Conservation (phyloP, 2,888 invertebrate species). For the Aproaerema taeniolella region DNA sequence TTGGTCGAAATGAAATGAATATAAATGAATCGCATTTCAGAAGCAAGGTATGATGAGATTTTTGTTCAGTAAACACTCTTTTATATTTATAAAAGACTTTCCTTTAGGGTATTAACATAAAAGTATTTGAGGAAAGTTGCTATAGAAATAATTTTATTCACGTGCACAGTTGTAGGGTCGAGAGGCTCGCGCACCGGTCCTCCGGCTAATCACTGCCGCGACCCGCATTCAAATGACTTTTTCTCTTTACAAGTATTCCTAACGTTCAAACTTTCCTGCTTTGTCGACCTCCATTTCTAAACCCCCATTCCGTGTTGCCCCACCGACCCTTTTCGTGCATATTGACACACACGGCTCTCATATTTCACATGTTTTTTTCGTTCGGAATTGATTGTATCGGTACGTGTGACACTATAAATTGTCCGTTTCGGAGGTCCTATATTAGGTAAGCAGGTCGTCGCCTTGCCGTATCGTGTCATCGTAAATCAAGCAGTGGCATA, state of each 20-base stretch:
- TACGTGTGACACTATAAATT: constrained; percentile 60
- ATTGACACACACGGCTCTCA: constrained; percentile 53
- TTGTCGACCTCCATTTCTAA: constrained; percentile 35
- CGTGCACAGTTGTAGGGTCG: constrained; percentile 43
- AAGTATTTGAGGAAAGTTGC: constrained; percentile 35
- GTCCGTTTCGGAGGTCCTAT: constrained; percentile 49
- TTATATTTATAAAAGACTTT: constrained; percentile 2
- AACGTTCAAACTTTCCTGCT: constrained; percentile 37
- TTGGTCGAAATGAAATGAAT: no score
- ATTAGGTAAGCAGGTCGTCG: constrained; percentile 51
- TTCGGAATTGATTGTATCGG: constrained; percentile 55
- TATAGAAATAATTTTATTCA: constrained; percentile 43
- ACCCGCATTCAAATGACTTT: constrained; percentile 69
- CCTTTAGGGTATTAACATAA: constrained; percentile 22
- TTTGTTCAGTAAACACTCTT: constrained; percentile 5
- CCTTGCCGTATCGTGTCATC: constrained; percentile 59
- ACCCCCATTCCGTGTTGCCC: constrained; percentile 30
- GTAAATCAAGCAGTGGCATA: constrained; percentile 71
- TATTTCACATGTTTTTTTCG: constrained; percentile 56
- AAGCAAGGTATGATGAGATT: no score
- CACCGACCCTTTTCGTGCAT: constrained; percentile 44
- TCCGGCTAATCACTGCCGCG: constrained; percentile 62
- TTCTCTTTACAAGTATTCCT: constrained; percentile 49
- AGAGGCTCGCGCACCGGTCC: constrained; percentile 35
- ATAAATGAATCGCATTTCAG: no score